phyloP scores from a whole-genome alignment of 2,113 vertebrate genomes.

The Coracopsis vasa region DNA sequence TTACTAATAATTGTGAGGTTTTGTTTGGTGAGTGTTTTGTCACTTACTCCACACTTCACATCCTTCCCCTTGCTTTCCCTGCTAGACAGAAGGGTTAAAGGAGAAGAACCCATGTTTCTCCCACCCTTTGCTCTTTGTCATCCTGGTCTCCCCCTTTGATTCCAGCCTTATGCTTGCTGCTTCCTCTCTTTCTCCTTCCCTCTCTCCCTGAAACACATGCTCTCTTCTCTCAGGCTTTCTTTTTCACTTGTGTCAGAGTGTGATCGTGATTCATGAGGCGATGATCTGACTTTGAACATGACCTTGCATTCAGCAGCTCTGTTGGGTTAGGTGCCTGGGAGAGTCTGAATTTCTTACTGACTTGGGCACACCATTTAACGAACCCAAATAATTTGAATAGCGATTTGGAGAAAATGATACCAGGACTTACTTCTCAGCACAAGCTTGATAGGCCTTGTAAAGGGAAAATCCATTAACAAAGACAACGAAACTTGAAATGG shows the following conservation, averaged over 20 bases:
- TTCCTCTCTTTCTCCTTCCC: background rate
- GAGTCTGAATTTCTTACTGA: background rate
- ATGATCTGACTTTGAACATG: constrained; percentile 12
- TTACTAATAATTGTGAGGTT: constrained; percentile 56
- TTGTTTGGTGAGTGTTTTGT: constrained; percentile 57
- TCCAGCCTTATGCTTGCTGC: background rate
- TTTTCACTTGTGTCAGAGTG: background rate
- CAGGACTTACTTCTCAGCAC: background rate
- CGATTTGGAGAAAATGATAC: background rate
- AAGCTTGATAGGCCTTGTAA: background rate
- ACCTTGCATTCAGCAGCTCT: constrained; percentile 31
- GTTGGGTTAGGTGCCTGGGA: background rate
- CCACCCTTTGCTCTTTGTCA: background rate
- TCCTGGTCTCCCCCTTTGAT: background rate
- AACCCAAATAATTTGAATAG: background rate
- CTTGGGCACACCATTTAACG: background rate
- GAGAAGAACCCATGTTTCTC: background rate
- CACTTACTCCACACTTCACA: constrained; percentile 28
- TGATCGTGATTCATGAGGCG: constrained; percentile 11
- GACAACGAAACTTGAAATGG: background rate
- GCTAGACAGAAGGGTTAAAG: background rate
- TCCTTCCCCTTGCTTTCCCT: background rate
- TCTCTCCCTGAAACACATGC: background rate
- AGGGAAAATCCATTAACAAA: background rate
- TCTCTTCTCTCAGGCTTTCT: background rate